Conservation (phyloP, 64 coral and sea anemone species). For the Catalaphyllia jardinei region DNA sequence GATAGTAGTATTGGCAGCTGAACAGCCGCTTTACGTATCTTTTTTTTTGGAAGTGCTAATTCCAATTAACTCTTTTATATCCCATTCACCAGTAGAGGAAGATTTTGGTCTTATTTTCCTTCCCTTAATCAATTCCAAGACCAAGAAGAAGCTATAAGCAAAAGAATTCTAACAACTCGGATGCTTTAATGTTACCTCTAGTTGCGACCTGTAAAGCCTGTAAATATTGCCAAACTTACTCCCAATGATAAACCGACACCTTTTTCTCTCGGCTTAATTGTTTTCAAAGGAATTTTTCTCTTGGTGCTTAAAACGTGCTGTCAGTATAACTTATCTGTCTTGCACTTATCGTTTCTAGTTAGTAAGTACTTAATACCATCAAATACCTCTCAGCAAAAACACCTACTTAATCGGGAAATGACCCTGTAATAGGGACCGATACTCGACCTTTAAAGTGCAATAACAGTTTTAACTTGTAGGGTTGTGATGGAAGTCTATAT, state of each 20-base stretch:
- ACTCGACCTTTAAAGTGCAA: neutral
- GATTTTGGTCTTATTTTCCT: no score
- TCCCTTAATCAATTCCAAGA: no score
- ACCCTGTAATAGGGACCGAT: neutral
- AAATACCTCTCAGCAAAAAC: neutral
- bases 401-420: neutral
- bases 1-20: neutral
- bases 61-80: no score
- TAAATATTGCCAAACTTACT: neutral
- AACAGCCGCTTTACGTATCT: no score
- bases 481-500: neutral
- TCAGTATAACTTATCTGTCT: neutral
- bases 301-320: neutral
- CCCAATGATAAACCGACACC: neutral
- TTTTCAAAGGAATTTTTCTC: neutral
- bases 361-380: constrained; percentile 14
- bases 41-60: no score
- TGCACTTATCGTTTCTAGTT: neutral
- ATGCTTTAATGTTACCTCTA: neutral
- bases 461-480: neutral
- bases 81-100: no score
- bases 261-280: neutral
- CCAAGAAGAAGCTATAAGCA: no score
- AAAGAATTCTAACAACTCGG: no score
- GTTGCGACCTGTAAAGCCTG: neutral